Conservation (phyloP, 1,140 invertebrate species). For the Drusus annulatus region DNA sequence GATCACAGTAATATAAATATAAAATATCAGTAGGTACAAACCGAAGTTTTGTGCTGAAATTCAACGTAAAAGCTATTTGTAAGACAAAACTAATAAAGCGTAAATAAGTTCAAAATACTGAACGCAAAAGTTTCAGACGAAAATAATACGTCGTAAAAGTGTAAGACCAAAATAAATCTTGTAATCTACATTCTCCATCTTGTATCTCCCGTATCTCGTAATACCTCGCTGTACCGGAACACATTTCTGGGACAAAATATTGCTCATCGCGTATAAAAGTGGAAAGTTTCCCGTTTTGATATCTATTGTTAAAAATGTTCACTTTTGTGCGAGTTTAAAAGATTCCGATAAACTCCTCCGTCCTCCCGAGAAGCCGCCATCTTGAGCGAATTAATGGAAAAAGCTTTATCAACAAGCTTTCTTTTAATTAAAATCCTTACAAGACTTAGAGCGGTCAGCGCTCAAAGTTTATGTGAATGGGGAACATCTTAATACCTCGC, state of each 20-base stretch:
- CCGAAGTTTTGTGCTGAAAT: too few species aligned
- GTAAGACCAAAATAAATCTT: too few species aligned
- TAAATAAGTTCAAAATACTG: too few species aligned
- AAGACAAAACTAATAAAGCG: too few species aligned
- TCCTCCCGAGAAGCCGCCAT: neutral
- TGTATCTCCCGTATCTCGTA: too few species aligned
- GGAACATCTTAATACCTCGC: constrained; percentile 27
- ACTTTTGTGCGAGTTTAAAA: constrained; percentile 11
- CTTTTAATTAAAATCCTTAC: constrained; percentile 43
- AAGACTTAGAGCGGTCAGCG: constrained; percentile 20
- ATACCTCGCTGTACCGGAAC: too few species aligned
- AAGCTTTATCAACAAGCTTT: constrained; percentile 45
- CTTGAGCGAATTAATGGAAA: constrained; percentile 40
- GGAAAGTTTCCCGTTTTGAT: constrained; percentile 1
- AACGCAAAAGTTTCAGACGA: too few species aligned
- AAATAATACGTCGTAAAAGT: too few species aligned
- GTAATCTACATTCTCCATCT: too few species aligned
- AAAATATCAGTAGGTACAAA: too few species aligned
- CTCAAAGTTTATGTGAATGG: constrained; percentile 28
- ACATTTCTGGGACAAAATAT: neutral
- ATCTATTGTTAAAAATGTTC: constrained; percentile 10
- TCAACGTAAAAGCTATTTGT: too few species aligned
- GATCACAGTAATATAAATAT: too few species aligned
- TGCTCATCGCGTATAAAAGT: neutral
- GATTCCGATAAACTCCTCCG: constrained; percentile 23